Percentiles rank a stretch among this genome's conserved stretches.
phyloP scores from a whole-genome alignment of 2,113 vertebrate species.

The Bujurquina vittata region DNA sequence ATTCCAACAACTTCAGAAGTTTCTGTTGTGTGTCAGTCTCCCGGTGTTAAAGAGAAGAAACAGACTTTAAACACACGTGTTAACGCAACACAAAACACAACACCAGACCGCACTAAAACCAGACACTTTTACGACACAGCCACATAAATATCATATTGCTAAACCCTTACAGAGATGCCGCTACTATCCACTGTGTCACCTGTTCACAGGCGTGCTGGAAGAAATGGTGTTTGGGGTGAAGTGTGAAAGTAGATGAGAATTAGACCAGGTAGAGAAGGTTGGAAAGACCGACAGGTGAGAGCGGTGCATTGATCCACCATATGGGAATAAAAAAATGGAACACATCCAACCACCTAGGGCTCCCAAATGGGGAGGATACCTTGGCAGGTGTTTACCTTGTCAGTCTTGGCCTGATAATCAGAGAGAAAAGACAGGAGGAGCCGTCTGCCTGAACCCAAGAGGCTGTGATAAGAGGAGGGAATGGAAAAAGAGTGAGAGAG shows the following conservation, averaged over 20 bases:
- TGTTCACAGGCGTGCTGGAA: conserved; percentile 18
- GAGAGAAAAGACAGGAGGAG: conserved; percentile 66
- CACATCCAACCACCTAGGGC: conserved; percentile 56
- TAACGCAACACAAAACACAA: conserved; percentile 30
- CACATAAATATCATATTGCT: conserved; percentile 27
- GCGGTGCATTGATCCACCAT: conserved; percentile 53
- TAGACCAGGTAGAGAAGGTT: background rate
- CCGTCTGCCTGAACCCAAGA: conserved; percentile 61
- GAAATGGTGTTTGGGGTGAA: conserved; percentile 25
- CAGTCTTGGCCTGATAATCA: conserved; percentile 69
- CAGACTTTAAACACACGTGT: conserved; percentile 28
- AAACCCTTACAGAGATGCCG: conserved; percentile 4
- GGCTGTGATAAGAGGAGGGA: conserved; percentile 55
- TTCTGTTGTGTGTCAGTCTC: conserved; percentile 36
- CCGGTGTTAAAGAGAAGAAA: conserved; percentile 21
- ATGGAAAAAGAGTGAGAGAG: conserved; percentile 30
- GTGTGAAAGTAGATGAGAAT: conserved; percentile 31
- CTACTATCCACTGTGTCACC: conserved; percentile 26
- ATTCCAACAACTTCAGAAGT: conserved; percentile 44
- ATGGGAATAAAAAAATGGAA: conserved; percentile 61
- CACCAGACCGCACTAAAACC: conserved; percentile 13
- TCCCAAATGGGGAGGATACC: conserved; percentile 53
- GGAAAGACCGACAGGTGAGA: conserved; percentile 44
- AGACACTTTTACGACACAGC: conserved; percentile 32
- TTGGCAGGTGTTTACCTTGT: conserved; percentile 77